Percentiles rank a stretch among this genome's conserved stretches.
These are phyloP conservation scores for Origma solitaria DNA, from an alignment of 2,113 vertebrate genomes.

Conservation along the genomic window DNA sequence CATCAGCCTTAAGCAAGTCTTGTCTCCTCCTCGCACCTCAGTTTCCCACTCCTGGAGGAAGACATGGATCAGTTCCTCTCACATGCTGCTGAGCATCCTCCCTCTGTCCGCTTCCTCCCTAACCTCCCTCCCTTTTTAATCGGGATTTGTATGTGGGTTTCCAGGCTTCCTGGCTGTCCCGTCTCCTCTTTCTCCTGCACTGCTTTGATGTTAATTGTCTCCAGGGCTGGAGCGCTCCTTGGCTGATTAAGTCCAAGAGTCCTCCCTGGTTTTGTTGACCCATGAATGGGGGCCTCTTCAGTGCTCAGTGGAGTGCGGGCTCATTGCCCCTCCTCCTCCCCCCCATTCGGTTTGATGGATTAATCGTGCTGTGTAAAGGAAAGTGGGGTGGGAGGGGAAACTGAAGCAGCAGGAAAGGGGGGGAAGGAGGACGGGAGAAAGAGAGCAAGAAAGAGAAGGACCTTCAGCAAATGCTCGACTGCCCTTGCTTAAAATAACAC, in stretches of 20 bases:
- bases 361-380: slow-evolving; percentile 72
- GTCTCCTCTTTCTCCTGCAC: slow-evolving; percentile 41
- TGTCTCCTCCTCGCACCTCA: background rate
- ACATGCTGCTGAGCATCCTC: background rate
- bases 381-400: slow-evolving; percentile 63
- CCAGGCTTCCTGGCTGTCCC: slow-evolving; percentile 28
- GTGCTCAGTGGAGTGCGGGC: slow-evolving; percentile 78
- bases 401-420: slow-evolving; percentile 42
- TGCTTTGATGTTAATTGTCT: slow-evolving; percentile 74
- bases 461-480: slow-evolving; percentile 44
- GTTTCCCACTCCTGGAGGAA: background rate
- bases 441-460: slow-evolving; percentile 45
- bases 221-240: slow-evolving; percentile 61
- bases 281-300: slow-evolving; percentile 78
- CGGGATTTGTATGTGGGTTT: slow-evolving; percentile 29
- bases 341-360: slow-evolving; percentile 68
- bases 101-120: background rate
- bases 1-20: fast-evolving
- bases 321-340: slow-evolving; percentile 63
- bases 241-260: slow-evolving; percentile 76
- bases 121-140: background rate
- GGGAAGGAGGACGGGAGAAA: slow-evolving; percentile 40
- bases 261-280: slow-evolving; percentile 75
- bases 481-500: slow-evolving; percentile 57
- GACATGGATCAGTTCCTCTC: background rate